phyloP scores from a whole-genome alignment of 2,888 invertebrate species.

The Molorchus minor region DNA sequence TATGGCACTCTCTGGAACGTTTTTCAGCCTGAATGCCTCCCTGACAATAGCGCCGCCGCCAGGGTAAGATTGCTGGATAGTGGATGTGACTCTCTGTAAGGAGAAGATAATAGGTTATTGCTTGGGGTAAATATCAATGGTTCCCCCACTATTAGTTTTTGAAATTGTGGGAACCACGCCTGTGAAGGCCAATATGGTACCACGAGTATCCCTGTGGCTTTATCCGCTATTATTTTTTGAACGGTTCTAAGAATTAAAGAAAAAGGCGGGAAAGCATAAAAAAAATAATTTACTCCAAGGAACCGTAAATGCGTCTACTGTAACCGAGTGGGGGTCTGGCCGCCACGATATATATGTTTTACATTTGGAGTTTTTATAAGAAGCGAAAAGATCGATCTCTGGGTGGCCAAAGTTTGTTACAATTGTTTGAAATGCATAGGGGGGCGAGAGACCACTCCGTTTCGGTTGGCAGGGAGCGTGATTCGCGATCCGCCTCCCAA shows the following conservation, averaged over 20 bases:
- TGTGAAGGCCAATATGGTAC: conserved; percentile 21
- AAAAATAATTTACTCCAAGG: conserved; percentile 3
- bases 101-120: conserved; percentile 9
- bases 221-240: conserved; percentile 17
- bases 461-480: conserved; percentile 30
- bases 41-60: conserved; percentile 7
- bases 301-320: conserved; percentile 19
- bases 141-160: neutral
- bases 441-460: conserved; percentile 25
- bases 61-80: conserved; percentile 4
- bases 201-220: conserved; percentile 18
- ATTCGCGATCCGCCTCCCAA: conserved; percentile 39
- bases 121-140: neutral
- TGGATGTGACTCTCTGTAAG: conserved; percentile 24
- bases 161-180: conserved; percentile 22
- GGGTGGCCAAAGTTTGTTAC: conserved; percentile 23
- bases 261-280: conserved; percentile 21
- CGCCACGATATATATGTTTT: conserved; percentile 20
- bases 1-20: neutral
- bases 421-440: conserved; percentile 10
- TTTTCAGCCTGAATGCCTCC: conserved; percentile 1
- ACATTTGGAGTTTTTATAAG: conserved; percentile 16
- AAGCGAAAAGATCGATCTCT: conserved; percentile 19
- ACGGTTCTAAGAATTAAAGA: conserved; percentile 12
- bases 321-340: conserved; percentile 13